Percentiles rank a stretch among this genome's conserved stretches.
Evolutionary conservation across 2,113 vertebrate species (phyloP).

Genomic region (Dissostichus mawsoni): DNA sequence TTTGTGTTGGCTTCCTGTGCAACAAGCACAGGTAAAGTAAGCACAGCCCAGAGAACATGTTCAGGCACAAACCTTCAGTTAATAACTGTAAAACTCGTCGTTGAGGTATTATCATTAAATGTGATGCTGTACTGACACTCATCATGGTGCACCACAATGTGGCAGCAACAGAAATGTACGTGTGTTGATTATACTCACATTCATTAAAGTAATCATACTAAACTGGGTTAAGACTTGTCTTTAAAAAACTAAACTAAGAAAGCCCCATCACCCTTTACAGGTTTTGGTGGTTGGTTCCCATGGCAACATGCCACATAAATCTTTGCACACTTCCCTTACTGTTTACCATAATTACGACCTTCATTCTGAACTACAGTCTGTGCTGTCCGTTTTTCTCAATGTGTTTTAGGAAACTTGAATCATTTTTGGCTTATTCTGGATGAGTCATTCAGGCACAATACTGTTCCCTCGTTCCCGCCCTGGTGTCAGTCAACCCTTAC

Average conservation of each 20-base stretch:
- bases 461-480: constrained; percentile 20
- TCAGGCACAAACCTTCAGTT: constrained; percentile 44
- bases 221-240: constrained; percentile 42
- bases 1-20: constrained; percentile 43
- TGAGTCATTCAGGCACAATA: constrained; percentile 56
- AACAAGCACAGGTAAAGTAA: constrained; percentile 44
- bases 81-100: constrained; percentile 46
- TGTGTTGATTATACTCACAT: constrained; percentile 25
- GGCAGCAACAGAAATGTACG: constrained; percentile 15
- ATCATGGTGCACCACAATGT: constrained; percentile 36
- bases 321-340: constrained; percentile 53
- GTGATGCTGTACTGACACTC: constrained; percentile 47
- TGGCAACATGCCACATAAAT: constrained; percentile 64
- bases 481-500: constrained; percentile 37
- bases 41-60: constrained; percentile 56
- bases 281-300: constrained; percentile 56
- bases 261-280: constrained; percentile 17
- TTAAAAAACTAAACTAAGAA: constrained; percentile 36
- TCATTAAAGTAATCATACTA: constrained; percentile 29
- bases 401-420: constrained; percentile 34
- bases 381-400: constrained; percentile 14
- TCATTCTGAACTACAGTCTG: constrained; percentile 45
- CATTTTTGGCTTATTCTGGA: constrained; percentile 33
- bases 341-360: constrained; percentile 65
- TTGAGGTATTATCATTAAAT: constrained; percentile 50